Evolutionary conservation across 2,797 vertebrate genomes (phyloP), one percentile per base, ranked within the genome.

Genomic region (Phyllotis vaccarum): DNA sequence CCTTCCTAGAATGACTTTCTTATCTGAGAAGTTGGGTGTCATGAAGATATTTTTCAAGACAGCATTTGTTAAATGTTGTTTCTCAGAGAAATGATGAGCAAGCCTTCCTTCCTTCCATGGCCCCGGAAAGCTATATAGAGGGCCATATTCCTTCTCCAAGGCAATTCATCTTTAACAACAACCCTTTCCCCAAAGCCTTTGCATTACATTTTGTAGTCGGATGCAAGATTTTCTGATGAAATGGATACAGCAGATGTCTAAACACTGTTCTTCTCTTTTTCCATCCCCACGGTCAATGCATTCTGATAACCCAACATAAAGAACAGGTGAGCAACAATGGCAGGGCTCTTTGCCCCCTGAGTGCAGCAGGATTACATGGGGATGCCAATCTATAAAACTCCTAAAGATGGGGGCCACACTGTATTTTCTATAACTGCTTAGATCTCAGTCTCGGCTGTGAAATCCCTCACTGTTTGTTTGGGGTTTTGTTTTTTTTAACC

Each of bases 291-390:
- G 97, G 94, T 88, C 97, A 97, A 97, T 92, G 16, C 95, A 92
- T 97, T 37, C 2, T 98, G 98, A 98, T 96, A 87, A 97, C 49
- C 87, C 91, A 83, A 91, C 70, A 75, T 97, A 91, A 95, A 90
- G 89, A 94, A 89, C 78, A 76, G 62, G 95, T 89, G 78, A 95
- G 86, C 91, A 76, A 83, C 86, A 94, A 96, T 91, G 97, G 90
- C 96, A 97, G 96, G 93, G 93, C 86, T n/a, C 27, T 49, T 91
- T 89, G 75, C 37, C 75, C 76, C 34, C 31, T 62, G 64, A 8
- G 11, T 58, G 43, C 40, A 89, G 52, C 66, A 49, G 64, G 31
- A 92, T 76, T 80, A 80, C 43, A 29, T 19, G 7, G 8, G 56
- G 12, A 79, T 7, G 16, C 24, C 34, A 54, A 31, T 88, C 90